Conservation (phyloP, 2,888 invertebrate species). For the Omphaloscelis lunosa region DNA sequence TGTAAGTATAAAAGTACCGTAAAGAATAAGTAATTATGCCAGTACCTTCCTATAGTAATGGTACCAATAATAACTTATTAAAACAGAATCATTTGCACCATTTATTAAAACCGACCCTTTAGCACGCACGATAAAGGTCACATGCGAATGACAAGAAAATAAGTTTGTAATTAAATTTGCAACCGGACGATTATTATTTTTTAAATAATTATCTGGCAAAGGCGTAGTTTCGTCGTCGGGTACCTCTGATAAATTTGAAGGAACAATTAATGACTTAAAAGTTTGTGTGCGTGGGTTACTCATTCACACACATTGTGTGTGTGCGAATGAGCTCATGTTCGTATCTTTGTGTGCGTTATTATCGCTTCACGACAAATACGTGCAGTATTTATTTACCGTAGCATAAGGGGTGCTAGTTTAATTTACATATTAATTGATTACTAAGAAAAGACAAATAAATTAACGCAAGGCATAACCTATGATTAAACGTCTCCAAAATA, state of each 20-base stretch:
- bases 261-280: slow-evolving; percentile 78
- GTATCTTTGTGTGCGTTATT: slow-evolving; percentile 58
- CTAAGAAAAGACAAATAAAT: slow-evolving; percentile 71
- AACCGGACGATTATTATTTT: slow-evolving; percentile 53
- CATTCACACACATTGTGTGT: slow-evolving; percentile 19
- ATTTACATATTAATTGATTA: slow-evolving; percentile 81
- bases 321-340: slow-evolving; percentile 61
- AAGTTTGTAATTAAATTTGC: slow-evolving; percentile 79
- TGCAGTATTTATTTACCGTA: slow-evolving; percentile 71
- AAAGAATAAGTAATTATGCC: too few species aligned
- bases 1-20: too few species aligned
- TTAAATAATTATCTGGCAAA: slow-evolving; percentile 75
- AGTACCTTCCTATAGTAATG: background rate
- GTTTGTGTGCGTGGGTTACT: slow-evolving; percentile 68
- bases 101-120: slow-evolving; percentile 58
- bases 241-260: slow-evolving; percentile 72
- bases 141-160: slow-evolving; percentile 78
- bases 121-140: slow-evolving; percentile 70
- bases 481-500: slow-evolving; percentile 55
- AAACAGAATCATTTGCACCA: slow-evolving; percentile 25
- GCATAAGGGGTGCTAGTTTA: slow-evolving; percentile 71
- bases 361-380: slow-evolving; percentile 74
- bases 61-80: slow-evolving; percentile 11
- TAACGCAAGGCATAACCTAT: slow-evolving; percentile 65
- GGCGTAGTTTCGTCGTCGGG: slow-evolving; percentile 70